Percentiles rank a stretch among this genome's conserved stretches.
Evolutionary conservation across 2,888 invertebrate genomes (phyloP).

Genomic region (Pterostichus madidus): DNA sequence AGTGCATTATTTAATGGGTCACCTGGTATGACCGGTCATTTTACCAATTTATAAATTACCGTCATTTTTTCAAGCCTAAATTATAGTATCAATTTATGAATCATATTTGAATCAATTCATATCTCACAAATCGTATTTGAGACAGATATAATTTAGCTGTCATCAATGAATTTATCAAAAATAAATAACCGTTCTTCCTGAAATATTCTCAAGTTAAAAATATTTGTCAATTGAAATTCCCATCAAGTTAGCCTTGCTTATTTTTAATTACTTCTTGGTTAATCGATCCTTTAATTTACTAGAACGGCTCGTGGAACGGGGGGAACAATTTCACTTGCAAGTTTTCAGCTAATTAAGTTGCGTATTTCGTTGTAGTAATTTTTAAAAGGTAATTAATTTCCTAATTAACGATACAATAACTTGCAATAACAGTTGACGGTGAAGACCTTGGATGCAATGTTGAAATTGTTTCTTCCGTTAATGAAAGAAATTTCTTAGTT

Average conservation of each 20-base stretch:
- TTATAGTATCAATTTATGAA: no score
- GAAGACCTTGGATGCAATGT: not conserved
- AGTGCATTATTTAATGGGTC: no score
- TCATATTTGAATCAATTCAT: no score
- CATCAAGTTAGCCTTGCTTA: not conserved
- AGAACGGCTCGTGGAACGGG: not conserved
- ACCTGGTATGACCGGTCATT: no score
- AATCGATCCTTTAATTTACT: slow-evolving; percentile 7
- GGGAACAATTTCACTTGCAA: not conserved
- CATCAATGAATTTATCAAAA: no score
- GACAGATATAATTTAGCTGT: no score
- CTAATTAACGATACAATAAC: not conserved
- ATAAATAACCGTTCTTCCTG: not conserved
- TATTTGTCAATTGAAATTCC: not conserved
- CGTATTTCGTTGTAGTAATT: slow-evolving; percentile 4
- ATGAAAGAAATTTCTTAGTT: not conserved
- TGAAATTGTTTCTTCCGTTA: not conserved
- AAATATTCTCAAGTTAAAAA: not conserved
- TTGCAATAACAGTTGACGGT: not conserved
- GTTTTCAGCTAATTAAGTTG: slow-evolving; percentile 1
- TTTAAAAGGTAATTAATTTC: slow-evolving; percentile 21
- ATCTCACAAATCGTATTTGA: no score
- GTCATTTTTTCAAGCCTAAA: no score
- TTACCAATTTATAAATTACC: no score
- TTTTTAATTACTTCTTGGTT: not conserved